Conservation (phyloP, 64 coral and sea anemone species). For the Dendrophyllia cribrosa region DNA sequence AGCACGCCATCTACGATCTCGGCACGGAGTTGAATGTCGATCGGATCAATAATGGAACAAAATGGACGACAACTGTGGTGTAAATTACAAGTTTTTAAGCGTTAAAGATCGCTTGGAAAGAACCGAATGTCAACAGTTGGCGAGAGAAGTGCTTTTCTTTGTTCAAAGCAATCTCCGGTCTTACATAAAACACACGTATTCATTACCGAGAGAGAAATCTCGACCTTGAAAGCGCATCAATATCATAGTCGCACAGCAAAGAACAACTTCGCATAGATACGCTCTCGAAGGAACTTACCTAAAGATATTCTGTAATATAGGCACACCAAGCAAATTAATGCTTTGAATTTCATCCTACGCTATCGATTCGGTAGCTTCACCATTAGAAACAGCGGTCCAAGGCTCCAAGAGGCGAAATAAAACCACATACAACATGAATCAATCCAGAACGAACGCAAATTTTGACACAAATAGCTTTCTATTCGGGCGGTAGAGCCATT, state of each 20-base stretch:
- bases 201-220: conserved; percentile 28
- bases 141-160: not conserved
- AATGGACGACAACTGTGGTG: conserved; percentile 40
- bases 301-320: conserved; percentile 31
- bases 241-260: conserved; percentile 1
- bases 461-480: not conserved
- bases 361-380: conserved; percentile 52
- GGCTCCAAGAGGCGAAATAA: conserved; percentile 34
- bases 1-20: conserved; percentile 16
- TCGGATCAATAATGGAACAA: conserved; percentile 22
- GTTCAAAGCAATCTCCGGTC: conserved; percentile 19
- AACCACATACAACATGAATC: conserved; percentile 17
- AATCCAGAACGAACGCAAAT: not conserved
- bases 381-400: conserved; percentile 38
- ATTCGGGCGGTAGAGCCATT: not conserved
- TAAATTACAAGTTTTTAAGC: conserved; percentile 47
- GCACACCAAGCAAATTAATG: conserved; percentile 59
- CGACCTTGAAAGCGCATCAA: conserved; percentile 26
- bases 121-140: not conserved
- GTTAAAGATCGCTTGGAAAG: conserved; percentile 26
- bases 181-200: conserved; percentile 8
- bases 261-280: conserved; percentile 25
- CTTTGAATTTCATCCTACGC: conserved; percentile 63
- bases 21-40: conserved; percentile 2
- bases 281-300: conserved; percentile 32